Percentiles rank a stretch among this genome's conserved stretches.
These are phyloP conservation scores for Labeo rohita DNA, from an alignment of 2,113 vertebrate genomes.

Conservation along the genomic window DNA sequence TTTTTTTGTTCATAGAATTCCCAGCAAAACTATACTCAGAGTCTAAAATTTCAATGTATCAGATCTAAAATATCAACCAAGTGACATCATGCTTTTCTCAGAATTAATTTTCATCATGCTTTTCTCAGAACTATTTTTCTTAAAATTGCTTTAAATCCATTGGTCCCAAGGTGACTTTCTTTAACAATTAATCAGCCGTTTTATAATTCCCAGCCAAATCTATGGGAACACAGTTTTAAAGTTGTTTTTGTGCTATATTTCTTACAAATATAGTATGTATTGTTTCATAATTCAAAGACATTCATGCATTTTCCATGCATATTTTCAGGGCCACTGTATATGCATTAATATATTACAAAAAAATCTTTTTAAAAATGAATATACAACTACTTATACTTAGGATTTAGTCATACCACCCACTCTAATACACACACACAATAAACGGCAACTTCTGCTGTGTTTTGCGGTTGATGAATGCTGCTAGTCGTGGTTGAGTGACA, in stretches of 20 bases:
- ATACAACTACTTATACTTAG: neutral
- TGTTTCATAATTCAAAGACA: neutral
- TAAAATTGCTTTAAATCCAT: neutral
- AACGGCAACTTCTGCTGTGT: neutral
- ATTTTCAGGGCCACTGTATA: neutral
- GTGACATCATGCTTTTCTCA: neutral
- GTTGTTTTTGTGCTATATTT: neutral
- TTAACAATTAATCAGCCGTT: neutral
- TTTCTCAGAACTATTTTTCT: neutral
- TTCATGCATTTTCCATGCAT: neutral
- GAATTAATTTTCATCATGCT: neutral
- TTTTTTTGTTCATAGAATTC: neutral
- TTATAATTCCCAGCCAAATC: neutral
- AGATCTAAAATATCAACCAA: neutral
- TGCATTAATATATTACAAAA: neutral
- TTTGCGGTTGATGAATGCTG: neutral
- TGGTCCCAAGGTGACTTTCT: neutral
- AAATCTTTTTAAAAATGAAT: neutral
- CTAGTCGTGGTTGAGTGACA: constrained; percentile 38
- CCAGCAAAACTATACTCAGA: neutral
- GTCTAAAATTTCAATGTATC: neutral
- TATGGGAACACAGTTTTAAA: neutral
- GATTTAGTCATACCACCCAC: neutral
- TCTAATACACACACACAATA: neutral
- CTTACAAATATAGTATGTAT: neutral